These are phyloP conservation scores for Pteronura brasiliensis DNA, from an alignment of 2,113 vertebrate genomes.

Conservation along the genomic window DNA sequence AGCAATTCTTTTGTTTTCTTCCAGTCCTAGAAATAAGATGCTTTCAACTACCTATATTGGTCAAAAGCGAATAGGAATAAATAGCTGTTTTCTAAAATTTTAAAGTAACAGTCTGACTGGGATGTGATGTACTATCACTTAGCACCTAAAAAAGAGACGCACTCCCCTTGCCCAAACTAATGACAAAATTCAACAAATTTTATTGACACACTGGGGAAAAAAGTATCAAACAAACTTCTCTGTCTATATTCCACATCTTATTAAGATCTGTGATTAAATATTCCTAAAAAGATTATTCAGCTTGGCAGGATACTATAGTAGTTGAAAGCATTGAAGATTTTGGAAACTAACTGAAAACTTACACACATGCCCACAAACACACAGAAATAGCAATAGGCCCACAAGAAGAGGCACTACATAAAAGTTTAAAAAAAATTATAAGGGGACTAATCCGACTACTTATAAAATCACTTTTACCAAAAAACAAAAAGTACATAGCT, in stretches of 20 bases:
- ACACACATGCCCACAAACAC: not conserved
- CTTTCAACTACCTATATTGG: not conserved
- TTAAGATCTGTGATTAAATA: not conserved
- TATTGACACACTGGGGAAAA: not conserved
- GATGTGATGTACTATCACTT: not conserved
- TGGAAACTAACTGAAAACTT: not conserved
- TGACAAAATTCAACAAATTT: not conserved
- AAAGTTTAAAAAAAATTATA: not conserved
- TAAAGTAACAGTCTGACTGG: not conserved
- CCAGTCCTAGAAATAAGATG: not conserved
- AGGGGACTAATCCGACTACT: not conserved
- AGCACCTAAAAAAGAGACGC: not conserved
- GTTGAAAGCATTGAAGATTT: not conserved
- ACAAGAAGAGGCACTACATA: not conserved
- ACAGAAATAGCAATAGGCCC: not conserved
- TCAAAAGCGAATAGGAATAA: not conserved
- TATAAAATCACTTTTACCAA: not conserved
- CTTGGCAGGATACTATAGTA: not conserved
- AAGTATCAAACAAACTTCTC: not conserved
- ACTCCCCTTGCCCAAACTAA: not conserved
- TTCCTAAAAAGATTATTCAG: not conserved
- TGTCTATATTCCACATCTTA: not conserved
- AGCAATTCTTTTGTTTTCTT: not conserved
- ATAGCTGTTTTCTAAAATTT: not conserved
- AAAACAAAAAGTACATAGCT: not conserved